phyloP scores from a whole-genome alignment of 2,888 invertebrate species.

The Yponomeuta evonymella region DNA sequence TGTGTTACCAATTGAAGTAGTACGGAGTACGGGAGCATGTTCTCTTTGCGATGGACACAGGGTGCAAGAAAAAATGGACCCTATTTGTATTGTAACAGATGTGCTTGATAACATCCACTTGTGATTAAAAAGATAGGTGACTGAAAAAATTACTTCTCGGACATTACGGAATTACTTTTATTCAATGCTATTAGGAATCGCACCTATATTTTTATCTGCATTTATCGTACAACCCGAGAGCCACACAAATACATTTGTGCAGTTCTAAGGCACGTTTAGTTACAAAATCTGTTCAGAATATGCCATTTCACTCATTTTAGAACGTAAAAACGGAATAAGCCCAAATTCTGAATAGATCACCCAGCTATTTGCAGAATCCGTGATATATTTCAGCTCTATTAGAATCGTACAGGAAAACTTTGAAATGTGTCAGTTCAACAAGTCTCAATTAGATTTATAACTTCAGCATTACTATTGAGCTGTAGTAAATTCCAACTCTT shows the following conservation, averaged over 20 bases:
- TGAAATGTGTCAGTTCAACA: background rate
- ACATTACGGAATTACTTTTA: too few relatives aligned
- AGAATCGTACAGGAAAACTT: background rate
- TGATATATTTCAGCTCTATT: background rate
- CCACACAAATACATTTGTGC: slow-evolving; percentile 9
- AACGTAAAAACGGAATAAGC: background rate
- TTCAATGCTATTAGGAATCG: background rate
- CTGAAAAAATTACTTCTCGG: background rate
- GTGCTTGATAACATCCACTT: slow-evolving; percentile 52
- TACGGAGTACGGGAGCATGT: background rate
- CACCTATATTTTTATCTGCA: slow-evolving; percentile 7
- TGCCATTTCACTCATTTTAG: too few relatives aligned
- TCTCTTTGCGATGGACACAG: slow-evolving; percentile 7
- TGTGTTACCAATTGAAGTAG: slow-evolving; percentile 53
- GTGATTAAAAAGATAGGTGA: background rate
- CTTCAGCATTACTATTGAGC: background rate
- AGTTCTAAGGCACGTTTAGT: background rate
- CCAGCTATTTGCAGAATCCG: background rate
- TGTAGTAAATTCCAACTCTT: background rate
- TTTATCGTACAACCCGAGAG: slow-evolving; percentile 8
- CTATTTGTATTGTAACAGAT: slow-evolving; percentile 35
- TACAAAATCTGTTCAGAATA: slow-evolving; percentile 1
- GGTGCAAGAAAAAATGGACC: slow-evolving; percentile 14
- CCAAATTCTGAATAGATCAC: slow-evolving; percentile 1
- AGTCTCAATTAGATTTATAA: background rate